Conservation (phyloP, 1,140 invertebrate genomes). For the Eufriesea mexicana region DNA sequence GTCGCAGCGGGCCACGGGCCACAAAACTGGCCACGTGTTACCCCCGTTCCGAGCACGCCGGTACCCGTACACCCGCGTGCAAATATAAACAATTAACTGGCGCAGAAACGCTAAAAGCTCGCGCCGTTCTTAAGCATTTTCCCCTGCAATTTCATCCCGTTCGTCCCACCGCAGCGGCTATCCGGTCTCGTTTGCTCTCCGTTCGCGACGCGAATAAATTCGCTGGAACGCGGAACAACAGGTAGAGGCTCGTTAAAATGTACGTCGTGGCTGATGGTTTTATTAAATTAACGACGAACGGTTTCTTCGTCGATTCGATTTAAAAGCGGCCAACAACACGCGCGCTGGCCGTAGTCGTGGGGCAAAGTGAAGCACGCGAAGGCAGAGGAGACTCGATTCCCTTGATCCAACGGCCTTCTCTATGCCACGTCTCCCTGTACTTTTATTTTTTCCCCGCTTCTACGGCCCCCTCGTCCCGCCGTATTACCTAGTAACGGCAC, state of each 20-base stretch:
- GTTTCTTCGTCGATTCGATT: conserved; percentile 6
- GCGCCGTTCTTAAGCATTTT: no score
- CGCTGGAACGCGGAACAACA: conserved; percentile 7
- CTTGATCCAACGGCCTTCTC: background rate
- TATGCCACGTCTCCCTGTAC: background rate
- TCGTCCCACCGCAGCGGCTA: background rate
- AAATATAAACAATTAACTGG: background rate
- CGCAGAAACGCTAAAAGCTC: background rate
- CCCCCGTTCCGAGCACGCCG: no score
- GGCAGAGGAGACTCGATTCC: conserved; percentile 1
- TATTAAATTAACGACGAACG: conserved; percentile 15
- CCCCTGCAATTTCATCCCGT: background rate
- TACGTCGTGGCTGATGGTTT: background rate
- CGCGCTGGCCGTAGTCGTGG: background rate
- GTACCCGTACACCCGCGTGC: no score
- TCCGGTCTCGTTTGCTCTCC: background rate
- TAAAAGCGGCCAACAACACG: background rate
- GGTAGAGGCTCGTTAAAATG: conserved; percentile 38
- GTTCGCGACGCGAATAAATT: conserved; percentile 13
- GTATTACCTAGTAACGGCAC: conserved; percentile 12
- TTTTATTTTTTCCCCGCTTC: background rate
- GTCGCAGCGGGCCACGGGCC: no score
- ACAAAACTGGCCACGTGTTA: no score
- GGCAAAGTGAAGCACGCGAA: conserved; percentile 2
- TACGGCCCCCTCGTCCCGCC: background rate